Base-by-base conservation (phyloP, 2,113 vertebrate species). In the Tangachromis dhanisi region DNA sequence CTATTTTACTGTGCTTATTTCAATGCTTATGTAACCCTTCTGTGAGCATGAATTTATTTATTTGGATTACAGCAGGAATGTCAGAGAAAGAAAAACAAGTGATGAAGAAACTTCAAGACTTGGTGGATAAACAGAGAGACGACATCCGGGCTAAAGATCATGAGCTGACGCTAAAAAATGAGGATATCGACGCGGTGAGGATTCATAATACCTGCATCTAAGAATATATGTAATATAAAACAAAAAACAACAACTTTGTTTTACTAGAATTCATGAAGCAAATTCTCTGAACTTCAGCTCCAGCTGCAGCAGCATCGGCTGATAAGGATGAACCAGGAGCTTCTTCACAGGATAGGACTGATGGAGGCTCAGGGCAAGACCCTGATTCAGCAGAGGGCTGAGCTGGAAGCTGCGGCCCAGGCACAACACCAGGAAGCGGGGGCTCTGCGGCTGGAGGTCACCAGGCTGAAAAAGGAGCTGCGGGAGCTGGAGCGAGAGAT, bases 241-340 rank as follows among this genome's bases (percentile, higher is more conserved):
- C 31, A 63, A 68, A 38, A 24, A 40, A 13, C 82, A 49, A 14
- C 24, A 78, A 29, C 19, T 13, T 29, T 9, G 10, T 42, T 51
- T 80, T 3, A 35, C 16, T 8, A 33, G 9, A 85, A 81, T 38
- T 80, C 2, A 49, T 59, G 9, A 82, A 49, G 19, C 12, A 40
- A 2, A 29, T 61, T 78, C 17, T 55, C 24, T 40, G 6, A 13
- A 24, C 21, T 89, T 1, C 88, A 99, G 98, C 96, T 99, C 13
- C 98, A 99, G 95, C 96, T 98, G 94, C 98, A 99, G 93, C 98
- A 98, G 95, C 97, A 96, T 31, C 96, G 98, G 49, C 85, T 99
- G 12, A 99, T 98, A 93, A 97, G 97, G 87, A 98, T 99, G 29
- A 99, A 99, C 92, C 98, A 99, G 0, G 98, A 99, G 90, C 97